These are phyloP conservation scores for Microchrysa polita DNA, from an alignment of 2,888 invertebrate genomes.

Conservation along the genomic window DNA sequence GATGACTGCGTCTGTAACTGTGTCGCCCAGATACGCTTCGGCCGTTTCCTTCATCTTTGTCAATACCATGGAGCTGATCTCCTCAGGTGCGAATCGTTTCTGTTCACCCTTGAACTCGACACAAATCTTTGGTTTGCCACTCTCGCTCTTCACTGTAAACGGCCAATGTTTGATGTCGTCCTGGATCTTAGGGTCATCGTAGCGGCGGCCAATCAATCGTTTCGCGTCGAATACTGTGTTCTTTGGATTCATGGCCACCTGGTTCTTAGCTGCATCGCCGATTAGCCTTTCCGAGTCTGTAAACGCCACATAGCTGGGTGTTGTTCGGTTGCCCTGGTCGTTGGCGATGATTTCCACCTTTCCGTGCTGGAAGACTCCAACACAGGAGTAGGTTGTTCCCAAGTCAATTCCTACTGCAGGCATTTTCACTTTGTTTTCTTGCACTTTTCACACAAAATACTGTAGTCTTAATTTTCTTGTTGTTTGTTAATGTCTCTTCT, in stretches of 20 bases:
- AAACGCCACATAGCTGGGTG: constrained; percentile 80
- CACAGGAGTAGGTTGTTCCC: constrained; percentile 84
- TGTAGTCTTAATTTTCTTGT: background rate
- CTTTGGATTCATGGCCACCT: constrained; percentile 76
- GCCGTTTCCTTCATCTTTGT: constrained; percentile 55
- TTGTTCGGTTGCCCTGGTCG: constrained; percentile 79
- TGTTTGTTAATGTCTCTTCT: constrained; percentile 85
- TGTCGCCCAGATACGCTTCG: constrained; percentile 75
- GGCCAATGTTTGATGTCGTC: constrained; percentile 87
- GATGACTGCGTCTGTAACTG: constrained; percentile 78
- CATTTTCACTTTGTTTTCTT: constrained; percentile 58
- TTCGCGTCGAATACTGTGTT: constrained; percentile 82
- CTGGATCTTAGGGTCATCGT: constrained; percentile 78
- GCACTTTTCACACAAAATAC: background rate
- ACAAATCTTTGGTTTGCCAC: constrained; percentile 74
- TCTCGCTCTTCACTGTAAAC: constrained; percentile 75
- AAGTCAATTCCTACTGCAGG: constrained; percentile 81
- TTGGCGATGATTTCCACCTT: constrained; percentile 82
- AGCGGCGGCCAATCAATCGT: constrained; percentile 78
- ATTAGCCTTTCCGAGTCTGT: constrained; percentile 75
- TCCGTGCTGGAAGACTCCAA: constrained; percentile 79
- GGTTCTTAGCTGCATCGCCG: constrained; percentile 78
- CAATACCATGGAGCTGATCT: constrained; percentile 75
- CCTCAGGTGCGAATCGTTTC: constrained; percentile 75
- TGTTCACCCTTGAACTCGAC: constrained; percentile 73